phyloP scores from a whole-genome alignment of 2,797 vertebrate species.

The Enteromius anoplus region DNA sequence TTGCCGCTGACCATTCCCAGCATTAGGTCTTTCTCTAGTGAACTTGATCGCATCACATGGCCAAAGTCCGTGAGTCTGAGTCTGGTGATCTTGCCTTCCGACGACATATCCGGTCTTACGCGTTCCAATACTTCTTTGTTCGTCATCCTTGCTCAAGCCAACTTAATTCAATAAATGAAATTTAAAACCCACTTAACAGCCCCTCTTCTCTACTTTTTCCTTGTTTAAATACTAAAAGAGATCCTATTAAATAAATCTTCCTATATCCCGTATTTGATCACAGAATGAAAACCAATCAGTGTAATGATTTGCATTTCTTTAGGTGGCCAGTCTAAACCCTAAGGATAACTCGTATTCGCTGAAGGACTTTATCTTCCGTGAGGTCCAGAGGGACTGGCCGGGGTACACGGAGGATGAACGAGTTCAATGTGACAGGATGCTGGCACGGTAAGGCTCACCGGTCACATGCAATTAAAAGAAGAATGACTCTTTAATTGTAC shows the following conservation, averaged over 20 bases:
- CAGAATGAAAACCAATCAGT: not conserved
- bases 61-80: too few relatives aligned
- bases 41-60: too few relatives aligned
- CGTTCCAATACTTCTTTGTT: too few relatives aligned
- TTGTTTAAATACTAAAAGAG: not conserved
- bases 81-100: too few relatives aligned
- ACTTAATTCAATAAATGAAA: not conserved
- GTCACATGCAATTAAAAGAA: slow-evolving; percentile 6
- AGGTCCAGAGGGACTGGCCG: slow-evolving; percentile 89
- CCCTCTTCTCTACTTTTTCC: not conserved
- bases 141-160: too few relatives aligned
- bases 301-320: slow-evolving; percentile 4
- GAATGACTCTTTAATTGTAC: not conserved
- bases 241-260: not conserved
- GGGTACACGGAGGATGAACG: slow-evolving; percentile 88
- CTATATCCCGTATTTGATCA: not conserved
- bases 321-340: slow-evolving; percentile 91
- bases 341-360: slow-evolving; percentile 90
- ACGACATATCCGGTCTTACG: too few relatives aligned
- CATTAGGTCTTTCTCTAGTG: too few relatives aligned
- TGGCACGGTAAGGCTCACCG: slow-evolving; percentile 80
- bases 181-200: not conserved
- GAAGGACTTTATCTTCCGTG: slow-evolving; percentile 89
- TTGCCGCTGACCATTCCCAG: too few relatives aligned
- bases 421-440: slow-evolving; percentile 79